Base-by-base conservation (phyloP, 2,888 invertebrate species). In the Xiphydria camelus region DNA sequence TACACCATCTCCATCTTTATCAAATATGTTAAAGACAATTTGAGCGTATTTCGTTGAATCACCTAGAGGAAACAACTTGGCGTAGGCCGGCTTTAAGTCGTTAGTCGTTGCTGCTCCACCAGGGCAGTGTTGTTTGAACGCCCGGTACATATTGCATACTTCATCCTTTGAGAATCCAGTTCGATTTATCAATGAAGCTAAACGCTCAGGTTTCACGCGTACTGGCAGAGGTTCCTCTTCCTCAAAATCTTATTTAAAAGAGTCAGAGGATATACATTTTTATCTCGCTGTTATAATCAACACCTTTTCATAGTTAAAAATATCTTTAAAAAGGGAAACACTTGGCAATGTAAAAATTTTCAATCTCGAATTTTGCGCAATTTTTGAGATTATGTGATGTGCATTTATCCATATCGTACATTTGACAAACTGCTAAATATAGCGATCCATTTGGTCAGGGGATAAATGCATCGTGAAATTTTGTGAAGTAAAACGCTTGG, bases 81-180 rank as follows among this genome's bases (percentile, higher is more conserved):
- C 62, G 25, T 71, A 72, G 4, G 64, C 64, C 2, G 66, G 64
- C n/a, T 57, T 64, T 3, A 72, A 41, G 38, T 71, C 63, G 18
- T 58, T 59, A 4, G 58, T 57, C 3, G 64, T 66, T 6, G 61
- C 61, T 1, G 59, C 59, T 31, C 72, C 71, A 12, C 55, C 53
- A 1, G 70, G 71, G 45, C 70, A 71, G 37, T 66, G 50, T 29
- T 73, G 69, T 46, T 73, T 72, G 41, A 73, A 72, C 6, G 57
- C 61, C 0, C 69, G 61, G 44, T 73, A 73, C 26, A 73, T 44
- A 20, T 49, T 57, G 5, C 69, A 59, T 26, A 73, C 62, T 47
- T 71, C 64, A 7, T 64, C 51, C 39, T 55, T 66, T 2, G 61
- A 55, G 47, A 73, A 73, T 20, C 72, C 71, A 2, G 69, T 70